Evolutionary conservation across 1,140 invertebrate species (phyloP).

Genomic region (Drosophila orena): DNA sequence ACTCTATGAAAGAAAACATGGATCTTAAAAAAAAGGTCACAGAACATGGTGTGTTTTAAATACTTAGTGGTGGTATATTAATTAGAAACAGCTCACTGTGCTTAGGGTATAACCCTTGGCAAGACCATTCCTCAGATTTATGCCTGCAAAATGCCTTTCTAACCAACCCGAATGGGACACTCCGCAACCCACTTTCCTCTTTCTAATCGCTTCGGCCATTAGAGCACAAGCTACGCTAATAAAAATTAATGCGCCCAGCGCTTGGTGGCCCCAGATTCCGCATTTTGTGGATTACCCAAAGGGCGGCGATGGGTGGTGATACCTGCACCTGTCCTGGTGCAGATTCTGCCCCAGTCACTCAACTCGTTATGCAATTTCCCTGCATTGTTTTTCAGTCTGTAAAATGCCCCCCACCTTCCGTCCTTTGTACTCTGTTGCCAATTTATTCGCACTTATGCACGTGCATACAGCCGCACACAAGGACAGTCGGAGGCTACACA

Average conservation of each 20-base stretch:
- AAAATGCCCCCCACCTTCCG: slow-evolving; percentile 15
- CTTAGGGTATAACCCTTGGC: neutral
- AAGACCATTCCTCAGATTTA: slow-evolving; percentile 22
- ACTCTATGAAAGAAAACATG: neutral
- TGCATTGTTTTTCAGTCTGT: slow-evolving; percentile 51
- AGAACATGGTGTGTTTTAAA: neutral
- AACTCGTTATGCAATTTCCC: slow-evolving; percentile 75
- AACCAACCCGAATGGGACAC: neutral
- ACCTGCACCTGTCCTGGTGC: slow-evolving; percentile 1
- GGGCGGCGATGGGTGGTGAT: neutral
- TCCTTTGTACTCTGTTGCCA: slow-evolving; percentile 53
- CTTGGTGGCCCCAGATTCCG: slow-evolving; percentile 21
- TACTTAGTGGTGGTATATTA: neutral
- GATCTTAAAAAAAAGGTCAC: neutral
- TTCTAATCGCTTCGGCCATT: slow-evolving; percentile 55
- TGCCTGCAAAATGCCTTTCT: slow-evolving; percentile 6
- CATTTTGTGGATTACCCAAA: slow-evolving; percentile 45
- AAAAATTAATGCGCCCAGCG: slow-evolving; percentile 62
- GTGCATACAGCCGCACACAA: slow-evolving; percentile 37
- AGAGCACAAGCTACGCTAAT: slow-evolving; percentile 56
- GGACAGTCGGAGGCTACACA: slow-evolving; percentile 33
- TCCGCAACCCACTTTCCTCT: neutral
- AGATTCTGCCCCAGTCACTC: slow-evolving; percentile 23
- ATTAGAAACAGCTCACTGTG: neutral
- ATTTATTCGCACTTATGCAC: slow-evolving; percentile 80